Conservation (phyloP, 2,797 vertebrate genomes). For the Takifugu ocellatus region DNA sequence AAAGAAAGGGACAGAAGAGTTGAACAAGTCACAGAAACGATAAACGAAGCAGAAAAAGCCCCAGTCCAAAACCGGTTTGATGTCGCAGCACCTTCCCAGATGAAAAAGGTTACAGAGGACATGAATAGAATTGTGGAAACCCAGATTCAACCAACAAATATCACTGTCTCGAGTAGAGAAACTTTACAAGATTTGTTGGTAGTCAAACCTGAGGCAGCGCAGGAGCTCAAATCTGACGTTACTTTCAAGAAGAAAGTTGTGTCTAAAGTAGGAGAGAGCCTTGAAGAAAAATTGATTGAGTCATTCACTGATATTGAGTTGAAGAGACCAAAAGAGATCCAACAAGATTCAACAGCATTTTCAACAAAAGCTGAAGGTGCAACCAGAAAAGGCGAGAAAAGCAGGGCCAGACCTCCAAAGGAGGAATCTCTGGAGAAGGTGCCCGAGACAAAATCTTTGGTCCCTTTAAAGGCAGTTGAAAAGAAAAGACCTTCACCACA, state of each 20-base stretch:
- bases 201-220: slow-evolving; percentile 13
- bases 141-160: background rate
- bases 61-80: background rate
- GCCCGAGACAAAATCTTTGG: slow-evolving; percentile 13
- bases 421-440: slow-evolving; percentile 2
- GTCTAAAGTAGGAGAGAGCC: slow-evolving; percentile 1
- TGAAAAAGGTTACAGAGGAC: background rate
- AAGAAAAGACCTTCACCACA: slow-evolving; percentile 23
- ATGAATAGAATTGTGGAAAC: slow-evolving; percentile 1
- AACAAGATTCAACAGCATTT: background rate
- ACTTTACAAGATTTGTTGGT: background rate
- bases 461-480: slow-evolving; percentile 19
- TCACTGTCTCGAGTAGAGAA: background rate
- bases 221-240: slow-evolving; percentile 1
- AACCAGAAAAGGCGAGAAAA: slow-evolving; percentile 5
- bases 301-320: slow-evolving; percentile 39
- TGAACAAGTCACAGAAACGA: background rate
- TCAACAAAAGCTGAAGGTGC: background rate
- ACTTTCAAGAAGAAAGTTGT: background rate
- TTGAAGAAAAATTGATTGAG: slow-evolving; percentile 6
- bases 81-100: no score
- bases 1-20: background rate
- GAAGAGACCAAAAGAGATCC: background rate
- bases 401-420: slow-evolving; percentile 8
- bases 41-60: background rate